phyloP scores from a whole-genome alignment of 1,140 invertebrate species.

The Drosophila bocki region DNA sequence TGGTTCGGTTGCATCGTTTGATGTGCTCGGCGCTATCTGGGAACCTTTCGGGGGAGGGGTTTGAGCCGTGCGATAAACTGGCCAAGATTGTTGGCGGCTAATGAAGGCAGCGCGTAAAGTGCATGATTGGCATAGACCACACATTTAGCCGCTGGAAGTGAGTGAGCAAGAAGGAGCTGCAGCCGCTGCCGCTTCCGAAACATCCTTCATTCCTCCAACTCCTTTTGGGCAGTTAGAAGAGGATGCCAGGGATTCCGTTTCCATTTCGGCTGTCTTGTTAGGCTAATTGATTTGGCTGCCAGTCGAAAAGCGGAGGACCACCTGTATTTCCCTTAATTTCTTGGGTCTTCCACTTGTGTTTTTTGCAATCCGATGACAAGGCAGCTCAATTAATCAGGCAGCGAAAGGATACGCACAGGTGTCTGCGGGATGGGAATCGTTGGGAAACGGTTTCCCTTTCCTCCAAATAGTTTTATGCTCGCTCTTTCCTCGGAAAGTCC shows the following conservation, averaged over 20 bases:
- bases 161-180: slow-evolving; percentile 37
- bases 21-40: slow-evolving; percentile 47
- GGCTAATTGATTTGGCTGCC: slow-evolving; percentile 76
- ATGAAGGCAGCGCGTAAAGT: slow-evolving; percentile 78
- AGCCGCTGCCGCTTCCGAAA: neutral
- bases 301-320: slow-evolving; percentile 48
- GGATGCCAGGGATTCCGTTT: slow-evolving; percentile 26
- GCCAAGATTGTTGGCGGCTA: slow-evolving; percentile 61
- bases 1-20: slow-evolving; percentile 29
- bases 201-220: slow-evolving; percentile 23
- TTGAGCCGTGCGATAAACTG: slow-evolving; percentile 49
- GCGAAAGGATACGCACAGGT: slow-evolving; percentile 48
- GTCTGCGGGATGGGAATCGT: slow-evolving; percentile 21
- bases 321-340: slow-evolving; percentile 40
- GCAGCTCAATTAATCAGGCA: slow-evolving; percentile 77
- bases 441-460: slow-evolving; percentile 20
- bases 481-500: slow-evolving; percentile 20
- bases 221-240: slow-evolving; percentile 43
- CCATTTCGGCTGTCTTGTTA: slow-evolving; percentile 74
- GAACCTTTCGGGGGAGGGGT: slow-evolving; percentile 23
- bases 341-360: slow-evolving; percentile 43
- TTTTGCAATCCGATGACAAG: slow-evolving; percentile 55
- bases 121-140: slow-evolving; percentile 83
- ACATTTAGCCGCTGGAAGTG: slow-evolving; percentile 45
- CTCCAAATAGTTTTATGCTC: slow-evolving; percentile 27